Percentiles rank a stretch among this genome's conserved stretches.
Evolutionary conservation across 2,888 invertebrate species (phyloP).

Genomic region (Tetropium fuscum): DNA sequence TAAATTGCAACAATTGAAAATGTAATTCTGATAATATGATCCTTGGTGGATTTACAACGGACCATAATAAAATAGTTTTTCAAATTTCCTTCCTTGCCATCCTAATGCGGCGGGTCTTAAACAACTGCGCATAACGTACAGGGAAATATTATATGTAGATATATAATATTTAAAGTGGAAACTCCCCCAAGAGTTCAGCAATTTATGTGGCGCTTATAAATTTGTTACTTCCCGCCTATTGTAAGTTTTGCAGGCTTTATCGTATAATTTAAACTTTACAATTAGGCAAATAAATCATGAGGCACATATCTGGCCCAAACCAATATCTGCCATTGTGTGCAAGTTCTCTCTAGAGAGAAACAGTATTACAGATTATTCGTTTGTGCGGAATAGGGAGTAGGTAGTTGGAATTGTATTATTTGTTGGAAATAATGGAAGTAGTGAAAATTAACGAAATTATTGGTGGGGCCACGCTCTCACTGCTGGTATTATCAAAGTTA

Average conservation of each 20-base stretch:
- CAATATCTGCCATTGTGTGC: constrained; percentile 45
- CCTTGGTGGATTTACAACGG: no score
- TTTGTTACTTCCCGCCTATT: constrained; percentile 30
- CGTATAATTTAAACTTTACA: constrained; percentile 51
- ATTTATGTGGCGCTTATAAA: constrained; percentile 26
- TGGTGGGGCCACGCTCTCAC: no score
- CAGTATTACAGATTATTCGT: constrained; percentile 27
- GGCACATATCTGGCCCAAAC: constrained; percentile 48
- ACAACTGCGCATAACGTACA: no score
- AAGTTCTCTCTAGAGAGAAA: constrained; percentile 25
- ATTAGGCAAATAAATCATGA: constrained; percentile 54
- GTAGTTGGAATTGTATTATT: constrained; percentile 23
- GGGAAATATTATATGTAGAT: not conserved
- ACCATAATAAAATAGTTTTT: no score
- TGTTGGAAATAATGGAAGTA: constrained; percentile 21
- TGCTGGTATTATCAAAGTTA: no score
- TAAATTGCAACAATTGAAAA: no score
- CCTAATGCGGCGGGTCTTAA: no score
- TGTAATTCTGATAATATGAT: no score
- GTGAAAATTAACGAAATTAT: constrained; percentile 23
- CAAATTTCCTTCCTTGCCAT: no score
- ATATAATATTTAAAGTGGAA: constrained; percentile 3
- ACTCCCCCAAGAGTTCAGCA: not conserved
- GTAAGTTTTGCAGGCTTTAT: constrained; percentile 45
- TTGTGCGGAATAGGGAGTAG: constrained; percentile 15